phyloP scores from a whole-genome alignment of 2,888 invertebrate species.

The Nomada fucata region DNA sequence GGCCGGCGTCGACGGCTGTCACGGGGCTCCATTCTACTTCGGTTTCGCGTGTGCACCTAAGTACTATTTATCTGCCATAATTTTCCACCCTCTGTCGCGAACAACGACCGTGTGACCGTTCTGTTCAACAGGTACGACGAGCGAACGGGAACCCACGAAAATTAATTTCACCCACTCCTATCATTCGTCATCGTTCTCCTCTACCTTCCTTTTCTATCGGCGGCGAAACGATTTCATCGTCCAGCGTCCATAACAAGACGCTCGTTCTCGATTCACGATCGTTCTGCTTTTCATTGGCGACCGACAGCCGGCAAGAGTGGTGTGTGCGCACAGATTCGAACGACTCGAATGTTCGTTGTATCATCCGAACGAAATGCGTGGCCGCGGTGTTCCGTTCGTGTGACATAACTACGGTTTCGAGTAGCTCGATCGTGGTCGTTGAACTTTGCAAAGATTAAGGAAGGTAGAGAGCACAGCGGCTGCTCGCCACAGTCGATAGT shows the following conservation, averaged over 20 bases:
- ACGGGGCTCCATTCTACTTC: slow-evolving; percentile 51
- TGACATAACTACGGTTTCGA: slow-evolving; percentile 25
- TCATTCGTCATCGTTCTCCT: not conserved
- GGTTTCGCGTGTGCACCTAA: slow-evolving; percentile 64
- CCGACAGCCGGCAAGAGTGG: too few relatives aligned
- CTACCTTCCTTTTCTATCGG: slow-evolving; percentile 3
- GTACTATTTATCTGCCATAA: not conserved
- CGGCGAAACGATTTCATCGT: not conserved
- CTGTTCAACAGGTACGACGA: slow-evolving; percentile 33
- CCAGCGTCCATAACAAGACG: not conserved
- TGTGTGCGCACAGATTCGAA: not conserved
- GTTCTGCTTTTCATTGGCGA: not conserved
- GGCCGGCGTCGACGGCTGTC: slow-evolving; percentile 81
- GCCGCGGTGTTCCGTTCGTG: not conserved
- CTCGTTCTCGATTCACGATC: not conserved
- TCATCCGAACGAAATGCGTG: not conserved
- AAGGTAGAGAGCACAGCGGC: slow-evolving; percentile 27
- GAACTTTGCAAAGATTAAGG: slow-evolving; percentile 49
- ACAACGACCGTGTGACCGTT: slow-evolving; percentile 10
- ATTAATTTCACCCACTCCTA: not conserved
- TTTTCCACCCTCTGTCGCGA: slow-evolving; percentile 1
- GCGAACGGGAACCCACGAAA: not conserved
- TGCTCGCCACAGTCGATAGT: slow-evolving; percentile 42
- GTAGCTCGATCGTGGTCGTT: slow-evolving; percentile 29
- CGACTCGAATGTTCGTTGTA: not conserved